These are phyloP conservation scores for Decapterus maruadsi DNA, from an alignment of 2,797 vertebrate genomes.

Conservation along the genomic window DNA sequence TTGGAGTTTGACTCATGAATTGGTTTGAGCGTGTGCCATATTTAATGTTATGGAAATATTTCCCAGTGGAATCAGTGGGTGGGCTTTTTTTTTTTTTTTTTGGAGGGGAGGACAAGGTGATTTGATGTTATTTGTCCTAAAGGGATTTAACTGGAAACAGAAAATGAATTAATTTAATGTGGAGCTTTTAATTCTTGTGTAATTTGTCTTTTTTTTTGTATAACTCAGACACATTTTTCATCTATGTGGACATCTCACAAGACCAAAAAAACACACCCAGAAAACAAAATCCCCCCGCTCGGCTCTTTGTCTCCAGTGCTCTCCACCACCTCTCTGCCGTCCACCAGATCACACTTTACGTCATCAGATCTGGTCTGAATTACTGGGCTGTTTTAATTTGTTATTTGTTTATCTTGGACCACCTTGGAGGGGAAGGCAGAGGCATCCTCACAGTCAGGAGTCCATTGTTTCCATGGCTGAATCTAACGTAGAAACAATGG, in stretches of 20 bases:
- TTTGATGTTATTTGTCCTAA: background rate
- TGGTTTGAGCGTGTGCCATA: background rate
- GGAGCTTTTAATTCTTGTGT: background rate
- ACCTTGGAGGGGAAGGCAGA: constrained; percentile 5
- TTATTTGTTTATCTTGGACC: constrained; percentile 28
- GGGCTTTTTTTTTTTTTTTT: no score
- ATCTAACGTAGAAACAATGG: constrained; percentile 15
- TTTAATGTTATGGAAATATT: constrained; percentile 34
- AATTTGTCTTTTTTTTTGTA: background rate
- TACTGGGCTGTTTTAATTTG: constrained; percentile 23
- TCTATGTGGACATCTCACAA: background rate
- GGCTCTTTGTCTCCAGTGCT: background rate
- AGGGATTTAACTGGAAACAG: background rate
- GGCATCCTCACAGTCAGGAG: constrained; percentile 6
- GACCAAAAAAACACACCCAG: background rate
- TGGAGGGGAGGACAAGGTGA: background rate
- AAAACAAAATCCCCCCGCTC: no score
- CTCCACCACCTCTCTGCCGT: background rate
- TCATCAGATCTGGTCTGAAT: constrained; percentile 45
- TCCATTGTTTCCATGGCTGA: constrained; percentile 7
- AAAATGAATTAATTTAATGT: background rate
- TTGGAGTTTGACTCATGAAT: constrained; percentile 3
- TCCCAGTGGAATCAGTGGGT: constrained; percentile 21
- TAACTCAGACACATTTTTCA: constrained; percentile 2
- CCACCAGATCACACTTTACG: constrained; percentile 21